Evolutionary conservation across 2,113 vertebrate genomes (phyloP).

Genomic region (Trogon surrucura): DNA sequence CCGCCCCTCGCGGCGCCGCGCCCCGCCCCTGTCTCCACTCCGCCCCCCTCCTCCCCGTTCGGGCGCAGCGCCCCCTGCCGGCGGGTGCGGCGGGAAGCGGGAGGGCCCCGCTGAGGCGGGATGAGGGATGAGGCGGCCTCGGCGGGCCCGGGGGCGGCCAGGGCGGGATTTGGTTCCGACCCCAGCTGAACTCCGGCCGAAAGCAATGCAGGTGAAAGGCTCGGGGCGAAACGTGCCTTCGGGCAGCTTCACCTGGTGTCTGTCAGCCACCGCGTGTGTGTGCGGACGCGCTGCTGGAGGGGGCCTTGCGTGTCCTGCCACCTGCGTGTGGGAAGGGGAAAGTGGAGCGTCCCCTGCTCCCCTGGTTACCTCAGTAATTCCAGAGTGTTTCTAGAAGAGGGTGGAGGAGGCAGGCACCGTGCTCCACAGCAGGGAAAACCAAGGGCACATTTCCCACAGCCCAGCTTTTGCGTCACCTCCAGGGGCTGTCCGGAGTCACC

Average conservation of each 20-base stretch:
- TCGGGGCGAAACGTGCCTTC: rapidly evolving
- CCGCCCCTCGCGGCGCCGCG: no score
- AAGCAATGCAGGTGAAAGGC: rapidly evolving
- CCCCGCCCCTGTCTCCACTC: no score
- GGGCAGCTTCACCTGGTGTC: no score
- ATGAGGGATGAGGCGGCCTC: no score
- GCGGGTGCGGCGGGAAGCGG: no score
- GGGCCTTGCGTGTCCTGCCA: background rate
- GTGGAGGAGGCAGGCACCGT: background rate
- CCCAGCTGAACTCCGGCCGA: rapidly evolving
- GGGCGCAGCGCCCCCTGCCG: no score
- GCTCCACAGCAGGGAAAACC: background rate
- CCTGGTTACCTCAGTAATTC: background rate
- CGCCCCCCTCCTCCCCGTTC: no score
- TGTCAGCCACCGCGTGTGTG: background rate
- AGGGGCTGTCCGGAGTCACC: background rate
- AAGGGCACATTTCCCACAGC: background rate
- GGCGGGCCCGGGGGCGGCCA: no score
- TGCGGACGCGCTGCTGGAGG: rapidly evolving
- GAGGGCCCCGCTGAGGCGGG: no score
- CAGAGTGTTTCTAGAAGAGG: background rate
- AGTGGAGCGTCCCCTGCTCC: background rate
- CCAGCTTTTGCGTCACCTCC: background rate
- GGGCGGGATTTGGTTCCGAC: background rate
- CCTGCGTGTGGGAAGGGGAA: background rate